Evolutionary conservation across 2,888 invertebrate genomes (phyloP).

Genomic region (Drosophila pegasa): DNA sequence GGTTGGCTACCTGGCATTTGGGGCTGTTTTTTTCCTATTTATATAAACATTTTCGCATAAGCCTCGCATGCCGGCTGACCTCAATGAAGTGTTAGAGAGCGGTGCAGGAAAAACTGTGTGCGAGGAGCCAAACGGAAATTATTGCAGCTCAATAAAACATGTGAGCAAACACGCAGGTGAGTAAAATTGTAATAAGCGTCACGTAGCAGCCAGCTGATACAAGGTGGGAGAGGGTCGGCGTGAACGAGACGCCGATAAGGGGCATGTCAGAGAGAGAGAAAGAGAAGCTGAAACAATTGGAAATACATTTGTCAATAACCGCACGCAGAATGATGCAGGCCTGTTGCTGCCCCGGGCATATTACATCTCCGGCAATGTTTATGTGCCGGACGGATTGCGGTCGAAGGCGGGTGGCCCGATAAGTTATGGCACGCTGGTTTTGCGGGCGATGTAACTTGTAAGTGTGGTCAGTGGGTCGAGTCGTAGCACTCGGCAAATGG

Average conservation of each 20-base stretch:
- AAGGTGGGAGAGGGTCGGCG: background rate
- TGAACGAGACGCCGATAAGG: background rate
- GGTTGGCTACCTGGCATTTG: background rate
- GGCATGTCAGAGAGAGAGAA: background rate
- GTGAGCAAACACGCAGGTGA: slow-evolving; percentile 46
- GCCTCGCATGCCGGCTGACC: slow-evolving; percentile 48
- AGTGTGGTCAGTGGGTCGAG: slow-evolving; percentile 55
- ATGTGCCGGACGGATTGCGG: slow-evolving; percentile 13
- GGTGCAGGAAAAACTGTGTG: slow-evolving; percentile 11
- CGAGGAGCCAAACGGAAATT: slow-evolving; percentile 50
- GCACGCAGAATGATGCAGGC: slow-evolving; percentile 63
- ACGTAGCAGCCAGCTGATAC: slow-evolving; percentile 51
- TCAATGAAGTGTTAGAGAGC: slow-evolving; percentile 60
- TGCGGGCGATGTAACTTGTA: slow-evolving; percentile 56
- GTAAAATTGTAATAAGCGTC: slow-evolving; percentile 64
- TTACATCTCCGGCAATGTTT: slow-evolving; percentile 31
- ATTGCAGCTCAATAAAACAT: slow-evolving; percentile 67
- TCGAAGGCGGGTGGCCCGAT: slow-evolving; percentile 37
- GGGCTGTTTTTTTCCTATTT: background rate
- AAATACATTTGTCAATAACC: slow-evolving; percentile 79
- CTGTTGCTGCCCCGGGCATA: slow-evolving; percentile 52
- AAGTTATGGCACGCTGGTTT: slow-evolving; percentile 62
- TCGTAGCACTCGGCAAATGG: background rate
- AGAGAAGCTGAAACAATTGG: slow-evolving; percentile 63
- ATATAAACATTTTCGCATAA: slow-evolving; percentile 23